Conservation (phyloP, 2,113 vertebrate species). For the Hyaena hyaena region DNA sequence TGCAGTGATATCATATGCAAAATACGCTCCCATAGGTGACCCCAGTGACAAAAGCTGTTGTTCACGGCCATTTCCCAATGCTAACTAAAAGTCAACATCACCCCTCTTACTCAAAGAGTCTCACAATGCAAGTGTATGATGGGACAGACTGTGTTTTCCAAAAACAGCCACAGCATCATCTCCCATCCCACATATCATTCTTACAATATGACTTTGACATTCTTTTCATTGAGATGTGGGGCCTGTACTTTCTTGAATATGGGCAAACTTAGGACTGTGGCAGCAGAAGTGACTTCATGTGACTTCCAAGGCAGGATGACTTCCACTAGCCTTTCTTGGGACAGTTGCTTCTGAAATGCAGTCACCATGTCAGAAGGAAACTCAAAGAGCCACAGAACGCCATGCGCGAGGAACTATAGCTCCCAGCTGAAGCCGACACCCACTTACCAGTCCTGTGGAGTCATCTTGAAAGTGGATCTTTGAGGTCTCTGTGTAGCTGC, state of each 20-base stretch:
- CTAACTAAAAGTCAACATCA: neutral
- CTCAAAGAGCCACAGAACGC: neutral
- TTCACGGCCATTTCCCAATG: neutral
- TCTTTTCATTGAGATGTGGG: neutral
- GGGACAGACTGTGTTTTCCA: neutral
- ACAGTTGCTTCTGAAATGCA: neutral
- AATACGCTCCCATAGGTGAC: neutral
- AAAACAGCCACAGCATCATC: neutral
- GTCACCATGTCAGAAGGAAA: neutral
- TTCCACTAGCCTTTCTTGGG: neutral
- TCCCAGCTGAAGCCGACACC: too few species aligned
- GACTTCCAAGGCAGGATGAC: neutral
- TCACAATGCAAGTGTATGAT: neutral
- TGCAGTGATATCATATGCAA: neutral
- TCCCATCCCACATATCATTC: neutral
- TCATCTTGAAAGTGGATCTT: neutral
- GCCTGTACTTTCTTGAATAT: neutral
- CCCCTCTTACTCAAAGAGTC: neutral
- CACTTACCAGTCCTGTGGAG: neutral
- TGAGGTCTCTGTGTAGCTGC: neutral
- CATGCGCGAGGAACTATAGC: fast-evolving
- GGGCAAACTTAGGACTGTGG: too few species aligned
- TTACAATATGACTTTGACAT: neutral
- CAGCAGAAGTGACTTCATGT: neutral
- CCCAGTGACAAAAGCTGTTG: neutral